These are phyloP conservation scores for Hofmannophila pseudospretella DNA, from an alignment of 2,888 invertebrate genomes.

Conservation along the genomic window DNA sequence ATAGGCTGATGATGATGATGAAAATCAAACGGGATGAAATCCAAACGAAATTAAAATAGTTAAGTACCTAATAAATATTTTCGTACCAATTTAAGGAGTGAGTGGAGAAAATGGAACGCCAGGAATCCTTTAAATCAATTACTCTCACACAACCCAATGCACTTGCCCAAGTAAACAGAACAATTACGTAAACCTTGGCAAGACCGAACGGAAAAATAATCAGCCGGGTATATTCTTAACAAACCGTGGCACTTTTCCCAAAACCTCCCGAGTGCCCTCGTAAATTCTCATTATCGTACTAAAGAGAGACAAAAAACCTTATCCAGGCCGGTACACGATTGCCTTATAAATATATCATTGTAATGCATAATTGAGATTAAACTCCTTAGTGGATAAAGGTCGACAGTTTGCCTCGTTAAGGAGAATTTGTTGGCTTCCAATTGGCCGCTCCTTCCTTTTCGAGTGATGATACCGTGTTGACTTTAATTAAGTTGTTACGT, in stretches of 20 bases:
- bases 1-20: too few species aligned
- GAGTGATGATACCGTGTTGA: not conserved
- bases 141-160: constrained; percentile 10
- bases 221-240: constrained; percentile 13
- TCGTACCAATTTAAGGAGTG: too few species aligned
- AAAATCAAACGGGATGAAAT: too few species aligned
- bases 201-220: constrained; percentile 22
- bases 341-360: constrained; percentile 39
- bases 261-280: constrained; percentile 36
- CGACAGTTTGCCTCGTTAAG: constrained; percentile 5
- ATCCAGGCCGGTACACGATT: constrained; percentile 20
- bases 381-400: constrained; percentile 14
- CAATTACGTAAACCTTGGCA: constrained; percentile 19
- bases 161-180: constrained; percentile 11
- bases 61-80: too few species aligned
- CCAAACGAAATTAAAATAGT: too few species aligned
- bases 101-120: too few species aligned
- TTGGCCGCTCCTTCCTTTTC: not conserved
- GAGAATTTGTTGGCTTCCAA: constrained; percentile 8
- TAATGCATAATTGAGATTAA: constrained; percentile 44
- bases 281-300: constrained; percentile 48
- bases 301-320: constrained; percentile 28
- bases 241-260: constrained; percentile 37
- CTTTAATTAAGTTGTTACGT: constrained; percentile 4
- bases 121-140: too few species aligned